A percentile compares a stretch with the other conserved stretches of the same genome.
Evolutionary conservation across 2,888 invertebrate species (phyloP).

Genomic region (Drosophila ochracea): DNA sequence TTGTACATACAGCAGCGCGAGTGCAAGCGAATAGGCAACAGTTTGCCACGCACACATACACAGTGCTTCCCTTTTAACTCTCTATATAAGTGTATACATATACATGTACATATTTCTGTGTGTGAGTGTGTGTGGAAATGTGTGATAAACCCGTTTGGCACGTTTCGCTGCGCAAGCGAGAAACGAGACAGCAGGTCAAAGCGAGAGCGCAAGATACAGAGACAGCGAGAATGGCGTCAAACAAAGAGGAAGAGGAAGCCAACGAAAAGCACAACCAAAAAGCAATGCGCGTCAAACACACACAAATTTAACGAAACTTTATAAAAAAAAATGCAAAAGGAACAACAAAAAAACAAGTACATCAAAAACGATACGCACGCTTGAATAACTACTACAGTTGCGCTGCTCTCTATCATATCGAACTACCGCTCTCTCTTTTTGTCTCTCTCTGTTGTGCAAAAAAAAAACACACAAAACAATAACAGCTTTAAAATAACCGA

Average conservation of each 20-base stretch:
- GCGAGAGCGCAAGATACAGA: conserved; percentile 37
- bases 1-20: conserved; percentile 66
- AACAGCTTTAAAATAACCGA: conserved; percentile 32
- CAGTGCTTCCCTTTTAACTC: conserved; percentile 47
- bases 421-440: not conserved
- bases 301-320: conserved; percentile 32
- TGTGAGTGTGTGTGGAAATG: conserved; percentile 27
- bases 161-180: conserved; percentile 74
- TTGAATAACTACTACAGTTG: conserved; percentile 15
- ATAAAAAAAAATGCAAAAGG: not conserved
- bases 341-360: not conserved
- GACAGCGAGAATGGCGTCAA: conserved; percentile 59
- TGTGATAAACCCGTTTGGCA: conserved; percentile 76
- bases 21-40: conserved; percentile 58
- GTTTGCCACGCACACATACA: conserved; percentile 10
- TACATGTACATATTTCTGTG: conserved; percentile 18
- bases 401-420: conserved; percentile 4
- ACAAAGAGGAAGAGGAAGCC: conserved; percentile 82
- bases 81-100: not conserved
- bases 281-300: conserved; percentile 51
- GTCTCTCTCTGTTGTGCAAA: not conserved
- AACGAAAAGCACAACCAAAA: conserved; percentile 53
- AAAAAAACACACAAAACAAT: conserved; percentile 18
- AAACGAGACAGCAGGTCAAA: conserved; percentile 45
- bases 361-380: conserved; percentile 16